phyloP scores from a whole-genome alignment of 2,797 vertebrate genomes.

The Hozukius guyotensis region DNA sequence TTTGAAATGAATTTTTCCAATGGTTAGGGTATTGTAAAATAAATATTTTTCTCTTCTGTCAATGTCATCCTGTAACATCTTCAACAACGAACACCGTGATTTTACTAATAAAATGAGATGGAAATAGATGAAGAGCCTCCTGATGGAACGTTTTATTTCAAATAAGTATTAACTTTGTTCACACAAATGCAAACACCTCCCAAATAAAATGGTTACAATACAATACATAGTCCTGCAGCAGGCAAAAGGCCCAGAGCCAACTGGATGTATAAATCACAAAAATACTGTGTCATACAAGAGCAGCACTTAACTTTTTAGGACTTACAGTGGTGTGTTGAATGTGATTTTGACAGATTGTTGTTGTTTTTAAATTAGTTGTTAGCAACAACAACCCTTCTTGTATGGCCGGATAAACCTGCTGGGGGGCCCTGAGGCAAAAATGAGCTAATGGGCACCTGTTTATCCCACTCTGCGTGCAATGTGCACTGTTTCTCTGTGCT shows the following conservation, averaged over 20 bases:
- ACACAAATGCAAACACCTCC: background rate
- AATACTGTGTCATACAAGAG: background rate
- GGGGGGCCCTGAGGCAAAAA: background rate
- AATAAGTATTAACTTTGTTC: background rate
- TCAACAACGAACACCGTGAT: background rate
- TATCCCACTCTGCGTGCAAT: background rate
- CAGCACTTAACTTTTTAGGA: background rate
- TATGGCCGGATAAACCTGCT: background rate
- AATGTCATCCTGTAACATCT: background rate
- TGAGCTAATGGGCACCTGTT: background rate
- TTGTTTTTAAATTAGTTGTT: background rate
- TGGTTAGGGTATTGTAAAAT: background rate
- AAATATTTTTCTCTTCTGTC: background rate
- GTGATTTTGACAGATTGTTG: background rate
- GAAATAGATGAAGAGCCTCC: background rate
- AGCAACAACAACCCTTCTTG: background rate
- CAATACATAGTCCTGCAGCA: background rate
- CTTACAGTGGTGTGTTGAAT: background rate
- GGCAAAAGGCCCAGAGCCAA: background rate
- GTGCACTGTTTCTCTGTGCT: background rate
- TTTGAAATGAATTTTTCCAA: background rate
- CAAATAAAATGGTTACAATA: background rate
- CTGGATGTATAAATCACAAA: background rate
- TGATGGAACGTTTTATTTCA: background rate
- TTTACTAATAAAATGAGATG: background rate